Base-by-base conservation (phyloP, 1,140 invertebrate genomes). In the Arctopsyche grandis region DNA sequence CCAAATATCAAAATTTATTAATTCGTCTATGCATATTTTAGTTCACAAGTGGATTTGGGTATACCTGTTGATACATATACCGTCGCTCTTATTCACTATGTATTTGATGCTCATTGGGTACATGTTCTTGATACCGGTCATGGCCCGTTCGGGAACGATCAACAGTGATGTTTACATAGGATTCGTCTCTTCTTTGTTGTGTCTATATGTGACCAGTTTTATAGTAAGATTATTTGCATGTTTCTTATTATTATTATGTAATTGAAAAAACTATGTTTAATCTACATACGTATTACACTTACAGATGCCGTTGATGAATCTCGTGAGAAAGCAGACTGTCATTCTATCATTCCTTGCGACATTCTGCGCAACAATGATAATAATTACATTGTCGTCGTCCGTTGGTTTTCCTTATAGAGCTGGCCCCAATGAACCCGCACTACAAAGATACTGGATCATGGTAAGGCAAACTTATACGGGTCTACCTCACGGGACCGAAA, bases 401-500 rank as follows among this genome's bases (percentile, higher is more conserved):
- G 24, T 82, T 5, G 81, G 81, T 12, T 71, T 76, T 43, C 81
- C 81, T 0, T 82, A 82, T 70, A n/a, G 69, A 16, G 16, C 48
- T 4, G 81, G 81, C 10, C 81, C 81, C 4, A 63, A 63, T 16
- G 58, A 71, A 7, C 81, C 81, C 1, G 21, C 70, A n/a, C 79
- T 73, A 7, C 81, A 82, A 60, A 75, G 79, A 66, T 82, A 77
- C 70, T 82, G 81, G 81, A 82, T 82, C 0, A 82, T 82, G 77
- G 81, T 82, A 69, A 44, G 14, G 16, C 9, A 24, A 7, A 22
- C 26, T 21, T n/a, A 46, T 46, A n/a, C n/a, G n/a, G n/a, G n/a
- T n/a, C n/a, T n/a, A n/a, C n/a, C n/a, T n/a, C n/a, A n/a, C n/a
- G n/a, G n/a, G n/a, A n/a, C n/a, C n/a, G n/a, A n/a, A n/a, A n/a